Evolutionary conservation across 53 echinoderm and acorn worm genomes (phyloP).

Genomic region (Temnopleurus reevesii): DNA sequence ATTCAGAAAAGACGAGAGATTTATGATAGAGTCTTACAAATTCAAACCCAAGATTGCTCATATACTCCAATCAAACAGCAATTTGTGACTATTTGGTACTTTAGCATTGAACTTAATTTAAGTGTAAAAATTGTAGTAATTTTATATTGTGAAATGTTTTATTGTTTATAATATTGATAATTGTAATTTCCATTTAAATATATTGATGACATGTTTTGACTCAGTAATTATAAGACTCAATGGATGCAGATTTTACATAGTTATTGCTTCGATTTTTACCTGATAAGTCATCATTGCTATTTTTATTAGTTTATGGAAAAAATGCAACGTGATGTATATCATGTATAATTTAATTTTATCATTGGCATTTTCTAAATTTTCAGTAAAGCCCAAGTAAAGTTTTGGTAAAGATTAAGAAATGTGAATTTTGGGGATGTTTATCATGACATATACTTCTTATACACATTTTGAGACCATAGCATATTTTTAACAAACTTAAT

Average conservation of each 20-base stretch:
- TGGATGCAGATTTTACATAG: background rate
- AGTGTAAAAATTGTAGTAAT: background rate
- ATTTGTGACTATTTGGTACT: background rate
- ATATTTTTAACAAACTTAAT: no score
- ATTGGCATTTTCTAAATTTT: no score
- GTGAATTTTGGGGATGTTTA: no score
- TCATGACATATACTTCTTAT: no score
- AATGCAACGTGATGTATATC: background rate
- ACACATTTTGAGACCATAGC: no score
- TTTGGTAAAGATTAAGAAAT: no score
- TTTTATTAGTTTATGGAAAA: background rate
- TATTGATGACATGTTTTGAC: background rate
- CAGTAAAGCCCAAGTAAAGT: no score
- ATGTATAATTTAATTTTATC: no score
- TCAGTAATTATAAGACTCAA: background rate
- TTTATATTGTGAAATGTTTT: background rate
- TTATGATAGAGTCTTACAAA: background rate
- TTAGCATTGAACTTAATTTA: background rate
- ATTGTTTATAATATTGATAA: no score
- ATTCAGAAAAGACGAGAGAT: background rate
- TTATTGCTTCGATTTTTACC: background rate
- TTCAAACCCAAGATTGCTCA: background rate
- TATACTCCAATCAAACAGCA: background rate
- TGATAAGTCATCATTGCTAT: slow-evolving; percentile 1
- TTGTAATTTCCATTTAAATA: background rate